These are phyloP conservation scores for Cololabis saira DNA, from an alignment of 2,113 vertebrate species.

Conservation along the genomic window DNA sequence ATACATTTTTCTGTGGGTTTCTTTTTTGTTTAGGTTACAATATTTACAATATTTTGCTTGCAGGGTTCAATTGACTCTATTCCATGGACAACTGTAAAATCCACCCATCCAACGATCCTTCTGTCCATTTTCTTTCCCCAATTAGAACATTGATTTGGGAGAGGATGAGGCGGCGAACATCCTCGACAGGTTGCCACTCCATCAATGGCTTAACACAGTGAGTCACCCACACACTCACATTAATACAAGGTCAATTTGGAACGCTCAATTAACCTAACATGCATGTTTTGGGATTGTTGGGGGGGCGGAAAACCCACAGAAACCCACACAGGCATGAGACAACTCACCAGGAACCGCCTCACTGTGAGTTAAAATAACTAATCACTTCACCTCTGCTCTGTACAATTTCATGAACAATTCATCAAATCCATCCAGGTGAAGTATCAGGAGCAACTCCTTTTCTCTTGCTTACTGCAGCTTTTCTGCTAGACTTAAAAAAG, in stretches of 20 bases:
- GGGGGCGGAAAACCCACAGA: neutral
- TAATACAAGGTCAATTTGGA: slow-evolving; percentile 2
- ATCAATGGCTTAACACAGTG: neutral
- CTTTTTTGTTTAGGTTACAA: slow-evolving; percentile 28
- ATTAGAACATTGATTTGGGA: too few species aligned
- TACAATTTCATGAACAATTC: neutral
- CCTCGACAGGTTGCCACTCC: neutral
- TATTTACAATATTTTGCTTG: neutral
- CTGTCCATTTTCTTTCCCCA: neutral
- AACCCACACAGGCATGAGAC: neutral
- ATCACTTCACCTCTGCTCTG: neutral
- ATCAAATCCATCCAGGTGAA: neutral
- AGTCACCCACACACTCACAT: neutral
- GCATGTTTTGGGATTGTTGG: neutral
- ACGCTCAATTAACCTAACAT: slow-evolving; percentile 10
- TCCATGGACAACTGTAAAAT: slow-evolving; percentile 37
- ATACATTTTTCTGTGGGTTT: slow-evolving; percentile 22
- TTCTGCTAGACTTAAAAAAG: neutral
- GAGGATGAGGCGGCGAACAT: neutral
- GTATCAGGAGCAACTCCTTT: too few species aligned
- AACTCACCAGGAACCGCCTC: neutral
- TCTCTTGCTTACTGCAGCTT: too few species aligned
- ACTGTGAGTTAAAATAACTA: neutral
- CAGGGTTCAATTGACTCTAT: slow-evolving; percentile 30
- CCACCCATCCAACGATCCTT: slow-evolving; percentile 34